Evolutionary conservation across 2,888 invertebrate species (phyloP), one percentile per base, ranked within the genome.

Genomic region (Pelosia muscerda): DNA sequence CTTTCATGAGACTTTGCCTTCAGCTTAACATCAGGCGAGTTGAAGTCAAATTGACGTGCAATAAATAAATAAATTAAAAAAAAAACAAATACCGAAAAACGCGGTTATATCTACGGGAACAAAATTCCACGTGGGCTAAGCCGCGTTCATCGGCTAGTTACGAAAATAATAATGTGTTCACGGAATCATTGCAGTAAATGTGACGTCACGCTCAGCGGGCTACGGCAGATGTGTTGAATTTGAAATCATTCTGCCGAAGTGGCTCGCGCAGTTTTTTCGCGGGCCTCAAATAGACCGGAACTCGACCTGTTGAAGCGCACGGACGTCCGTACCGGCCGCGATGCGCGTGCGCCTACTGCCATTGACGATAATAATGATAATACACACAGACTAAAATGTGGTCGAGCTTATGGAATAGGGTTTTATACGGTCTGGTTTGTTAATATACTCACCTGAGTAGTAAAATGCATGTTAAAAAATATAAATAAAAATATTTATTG

Each of bases 241-340:
- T 84, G 81, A 87, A 89, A 87, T 88, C 67, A 78, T 73, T 79
- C 74, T 66, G 73, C 75, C 73, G 81, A 86, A 86, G 86, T 84
- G 82, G 84, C 74, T 69, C 76, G 68, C 73, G 78, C 67, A 73
- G 79, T 88, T 90, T 88, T 90, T 90, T 85, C 76, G 82, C 82
- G 73, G 60, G 61, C 49, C 61, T 80, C 90, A 91, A 91, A 91
- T 91, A 89, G 91, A 90, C 87, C 89, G 91, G 87, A 90, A 89
- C 90, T 68, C 82, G 86, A 84, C 85, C 86, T 84, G 87, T 81
- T 86, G 84, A 76, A 81, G 86, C 86, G 85, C 84, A 79, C 85
- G 85, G 86, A 88, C 81, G 83, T 87, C 88, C 82, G 84, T 82
- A 81, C 79, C 74, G 74, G 79, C 72, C 78, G 83, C 86, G 86